Conservation (phyloP, 2,797 vertebrate genomes). For the Labeo calbasu region DNA sequence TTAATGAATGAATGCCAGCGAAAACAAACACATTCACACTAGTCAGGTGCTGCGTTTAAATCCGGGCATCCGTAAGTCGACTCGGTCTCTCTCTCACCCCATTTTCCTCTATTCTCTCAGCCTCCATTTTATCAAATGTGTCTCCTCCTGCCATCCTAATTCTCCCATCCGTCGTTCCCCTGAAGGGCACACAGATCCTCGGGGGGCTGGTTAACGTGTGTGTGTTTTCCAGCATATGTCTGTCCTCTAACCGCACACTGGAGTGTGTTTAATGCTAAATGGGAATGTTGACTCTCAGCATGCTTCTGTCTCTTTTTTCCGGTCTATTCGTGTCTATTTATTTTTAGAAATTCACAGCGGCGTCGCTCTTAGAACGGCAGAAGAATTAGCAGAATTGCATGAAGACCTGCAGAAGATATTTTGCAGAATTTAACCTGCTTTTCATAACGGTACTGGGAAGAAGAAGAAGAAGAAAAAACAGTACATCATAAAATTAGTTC, state of each 20-base stretch:
- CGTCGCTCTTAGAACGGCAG: background rate
- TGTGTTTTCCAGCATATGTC: slow-evolving; percentile 40
- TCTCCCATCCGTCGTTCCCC: slow-evolving; percentile 66
- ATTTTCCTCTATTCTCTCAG: slow-evolving; percentile 36
- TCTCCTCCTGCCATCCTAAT: slow-evolving; percentile 71
- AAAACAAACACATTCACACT: background rate
- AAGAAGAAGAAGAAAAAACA: background rate
- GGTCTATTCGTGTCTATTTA: slow-evolving; percentile 15
- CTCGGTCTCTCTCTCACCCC: background rate
- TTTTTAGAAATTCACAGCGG: too few relatives aligned
- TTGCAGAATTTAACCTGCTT: background rate
- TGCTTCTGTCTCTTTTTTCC: background rate
- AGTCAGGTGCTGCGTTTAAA: background rate
- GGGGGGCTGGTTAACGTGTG: slow-evolving; percentile 25
- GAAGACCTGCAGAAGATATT: background rate
- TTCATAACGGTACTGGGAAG: background rate
- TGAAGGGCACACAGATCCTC: slow-evolving; percentile 65
- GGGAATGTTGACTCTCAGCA: slow-evolving; percentile 17
- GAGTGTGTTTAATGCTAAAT: slow-evolving; percentile 50
- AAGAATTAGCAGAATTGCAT: background rate
- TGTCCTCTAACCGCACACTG: slow-evolving; percentile 28
- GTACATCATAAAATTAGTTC: background rate
- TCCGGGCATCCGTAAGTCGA: background rate
- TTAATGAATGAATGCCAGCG: background rate
- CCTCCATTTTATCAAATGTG: slow-evolving; percentile 31